Evolutionary conservation across 1,140 invertebrate genomes (phyloP).

Genomic region (Archegozetes longisetosus): DNA sequence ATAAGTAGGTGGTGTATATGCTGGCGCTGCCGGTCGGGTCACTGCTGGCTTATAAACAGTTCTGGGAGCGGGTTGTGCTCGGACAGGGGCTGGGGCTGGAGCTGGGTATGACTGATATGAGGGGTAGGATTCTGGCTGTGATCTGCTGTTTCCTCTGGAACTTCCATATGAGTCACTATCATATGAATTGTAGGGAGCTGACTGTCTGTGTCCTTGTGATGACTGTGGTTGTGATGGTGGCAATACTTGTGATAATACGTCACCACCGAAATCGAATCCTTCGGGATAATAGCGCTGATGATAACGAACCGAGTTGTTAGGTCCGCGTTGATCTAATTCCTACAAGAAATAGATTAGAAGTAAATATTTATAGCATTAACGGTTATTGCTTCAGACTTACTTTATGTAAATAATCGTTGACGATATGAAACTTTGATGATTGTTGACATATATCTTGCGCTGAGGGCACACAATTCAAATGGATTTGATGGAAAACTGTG

Average conservation of each 20-base stretch:
- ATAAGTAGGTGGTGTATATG: neutral
- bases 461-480: slow-evolving; percentile 79
- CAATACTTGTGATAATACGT: slow-evolving; percentile 5
- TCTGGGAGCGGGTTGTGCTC: neutral
- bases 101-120: neutral
- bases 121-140: neutral
- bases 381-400: slow-evolving; percentile 38
- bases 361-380: neutral
- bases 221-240: neutral
- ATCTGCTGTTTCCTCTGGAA: neutral
- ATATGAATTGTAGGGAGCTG: neutral
- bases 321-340: slow-evolving; percentile 23
- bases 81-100: neutral
- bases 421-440: slow-evolving; percentile 74
- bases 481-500: slow-evolving; percentile 77
- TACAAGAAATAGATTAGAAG: slow-evolving; percentile 12
- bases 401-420: slow-evolving; percentile 81
- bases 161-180: neutral
- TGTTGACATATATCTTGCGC: slow-evolving; percentile 75
- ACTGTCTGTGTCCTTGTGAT: neutral
- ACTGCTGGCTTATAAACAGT: neutral
- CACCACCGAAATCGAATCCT: slow-evolving; percentile 21
- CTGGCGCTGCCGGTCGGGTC: neutral
- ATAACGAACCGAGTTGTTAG: slow-evolving; percentile 61
- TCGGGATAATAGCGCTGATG: slow-evolving; percentile 48